Evolutionary conservation across 2,888 invertebrate genomes (phyloP), one percentile per base, ranked within the genome.

Genomic region (Aporophyla nigra): DNA sequence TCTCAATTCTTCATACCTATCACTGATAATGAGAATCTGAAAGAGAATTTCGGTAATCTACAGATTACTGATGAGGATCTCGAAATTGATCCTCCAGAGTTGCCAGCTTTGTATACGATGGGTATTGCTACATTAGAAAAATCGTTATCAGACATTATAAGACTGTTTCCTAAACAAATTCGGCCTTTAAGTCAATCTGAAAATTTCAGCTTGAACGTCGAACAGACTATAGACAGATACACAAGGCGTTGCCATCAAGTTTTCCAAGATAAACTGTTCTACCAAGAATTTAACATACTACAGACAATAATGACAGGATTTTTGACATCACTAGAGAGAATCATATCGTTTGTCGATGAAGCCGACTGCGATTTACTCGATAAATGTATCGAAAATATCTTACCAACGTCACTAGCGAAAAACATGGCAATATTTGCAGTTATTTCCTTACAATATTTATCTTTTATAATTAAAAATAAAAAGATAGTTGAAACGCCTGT

Each of bases 1-100:
- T 96, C 96, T 0, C 96, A 97, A 76, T 97, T 97, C 85, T 97
- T 97, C 71, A 95, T 97, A 72, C 95, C 97, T 0, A 95, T 97
- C 4, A 92, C 92, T 0, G 95, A 96, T 14, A 92, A 86, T 9
- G 94, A 94, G 54, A 92, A 90, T 76, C 74, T 93, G 0, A 93
- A 93, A 78, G 94, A 96, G 19, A 93, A 90, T 27, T 96, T 95
- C 71, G 96, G 96, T 0, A 96, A 96, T 84, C 82, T 96, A 10
- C 91, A 96, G 85, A 89, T 97, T 3, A 90, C 94, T 0, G 95
- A 96, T 0, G 96, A 96, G 14, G 95, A 95, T 70, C 86, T 90
- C 0, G 96, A 96, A 70, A 86, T 96, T 10, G 83, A 88, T 2
- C 87, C 93, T 0, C 97, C 96, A 0, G 94, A 94, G n/a, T 78